These are phyloP conservation scores for Platycheirus albimanus DNA, from an alignment of 2,888 invertebrate genomes.

Conservation along the genomic window DNA sequence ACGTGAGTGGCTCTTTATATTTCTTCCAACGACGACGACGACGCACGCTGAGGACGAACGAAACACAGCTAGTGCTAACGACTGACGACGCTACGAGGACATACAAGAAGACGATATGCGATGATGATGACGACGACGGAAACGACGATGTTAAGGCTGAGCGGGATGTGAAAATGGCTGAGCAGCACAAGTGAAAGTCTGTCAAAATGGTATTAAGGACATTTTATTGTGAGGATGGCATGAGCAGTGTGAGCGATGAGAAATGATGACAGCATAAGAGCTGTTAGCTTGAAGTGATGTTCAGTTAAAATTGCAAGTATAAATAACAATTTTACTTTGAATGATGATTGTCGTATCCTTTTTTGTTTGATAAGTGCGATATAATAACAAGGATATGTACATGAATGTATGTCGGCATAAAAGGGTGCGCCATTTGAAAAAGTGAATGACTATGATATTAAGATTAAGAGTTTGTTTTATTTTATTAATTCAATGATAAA, in stretches of 20 bases:
- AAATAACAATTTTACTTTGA: constrained; percentile 59
- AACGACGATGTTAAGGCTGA: not conserved
- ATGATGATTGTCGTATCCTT: constrained; percentile 46
- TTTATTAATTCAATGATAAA: not conserved
- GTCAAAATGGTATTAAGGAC: constrained; percentile 62
- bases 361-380: constrained; percentile 31
- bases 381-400: constrained; percentile 9
- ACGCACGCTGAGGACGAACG: no score
- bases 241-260: constrained; percentile 35
- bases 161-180: constrained; percentile 20
- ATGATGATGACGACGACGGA: not conserved
- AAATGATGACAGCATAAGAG: constrained; percentile 59
- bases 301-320: constrained; percentile 54
- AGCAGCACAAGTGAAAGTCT: constrained; percentile 47
- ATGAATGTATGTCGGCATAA: not conserved
- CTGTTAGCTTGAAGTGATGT: constrained; percentile 58
- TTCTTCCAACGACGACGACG: not conserved
- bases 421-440: constrained; percentile 1
- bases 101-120: no score
- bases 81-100: no score
- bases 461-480: not conserved
- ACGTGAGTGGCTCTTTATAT: constrained; percentile 54
- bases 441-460: not conserved
- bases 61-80: constrained; percentile 10
- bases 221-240: constrained; percentile 48